Evolutionary conservation across 1,140 invertebrate genomes (phyloP).

Genomic region (Anagrus nilaparvatae): DNA sequence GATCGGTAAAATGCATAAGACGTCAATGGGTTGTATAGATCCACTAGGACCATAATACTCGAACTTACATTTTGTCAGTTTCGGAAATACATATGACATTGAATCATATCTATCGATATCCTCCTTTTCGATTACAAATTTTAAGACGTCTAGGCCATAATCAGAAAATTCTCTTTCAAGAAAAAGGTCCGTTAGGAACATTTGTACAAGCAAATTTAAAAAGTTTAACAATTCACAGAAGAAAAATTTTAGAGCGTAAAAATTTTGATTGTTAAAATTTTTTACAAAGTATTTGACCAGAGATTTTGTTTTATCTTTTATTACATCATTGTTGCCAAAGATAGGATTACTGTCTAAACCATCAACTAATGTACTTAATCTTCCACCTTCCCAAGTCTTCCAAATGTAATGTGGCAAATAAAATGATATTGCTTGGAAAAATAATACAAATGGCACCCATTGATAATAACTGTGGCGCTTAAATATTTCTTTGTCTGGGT

Average conservation of each 20-base stretch:
- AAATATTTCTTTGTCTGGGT: too few relatives aligned
- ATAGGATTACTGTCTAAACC: slow-evolving; percentile 38
- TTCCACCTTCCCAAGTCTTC: slow-evolving; percentile 84
- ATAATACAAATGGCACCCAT: slow-evolving; percentile 86
- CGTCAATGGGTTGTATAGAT: slow-evolving; percentile 48
- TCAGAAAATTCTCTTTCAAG: slow-evolving; percentile 43
- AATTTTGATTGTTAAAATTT: slow-evolving; percentile 49
- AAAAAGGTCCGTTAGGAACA: slow-evolving; percentile 59
- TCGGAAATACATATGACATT: slow-evolving; percentile 2
- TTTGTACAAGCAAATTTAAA: slow-evolving; percentile 43
- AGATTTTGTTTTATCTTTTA: not conserved
- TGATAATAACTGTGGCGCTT: slow-evolving; percentile 93
- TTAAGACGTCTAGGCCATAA: slow-evolving; percentile 10
- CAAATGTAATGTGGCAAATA: slow-evolving; percentile 84
- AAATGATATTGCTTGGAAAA: slow-evolving; percentile 77
- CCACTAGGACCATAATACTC: slow-evolving; percentile 51
- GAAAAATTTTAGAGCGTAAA: slow-evolving; percentile 54
- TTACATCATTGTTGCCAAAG: slow-evolving; percentile 26
- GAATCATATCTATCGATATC: not conserved
- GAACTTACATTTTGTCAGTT: slow-evolving; percentile 5
- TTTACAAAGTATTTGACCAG: slow-evolving; percentile 29
- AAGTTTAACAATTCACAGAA: slow-evolving; percentile 26
- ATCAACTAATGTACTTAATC: slow-evolving; percentile 42
- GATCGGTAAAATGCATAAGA: slow-evolving; percentile 61
- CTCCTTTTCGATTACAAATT: slow-evolving; percentile 15